Evolutionary conservation across 2,113 vertebrate species (phyloP), one percentile per base, ranked within the genome.

Genomic region (Mustela lutreola): DNA sequence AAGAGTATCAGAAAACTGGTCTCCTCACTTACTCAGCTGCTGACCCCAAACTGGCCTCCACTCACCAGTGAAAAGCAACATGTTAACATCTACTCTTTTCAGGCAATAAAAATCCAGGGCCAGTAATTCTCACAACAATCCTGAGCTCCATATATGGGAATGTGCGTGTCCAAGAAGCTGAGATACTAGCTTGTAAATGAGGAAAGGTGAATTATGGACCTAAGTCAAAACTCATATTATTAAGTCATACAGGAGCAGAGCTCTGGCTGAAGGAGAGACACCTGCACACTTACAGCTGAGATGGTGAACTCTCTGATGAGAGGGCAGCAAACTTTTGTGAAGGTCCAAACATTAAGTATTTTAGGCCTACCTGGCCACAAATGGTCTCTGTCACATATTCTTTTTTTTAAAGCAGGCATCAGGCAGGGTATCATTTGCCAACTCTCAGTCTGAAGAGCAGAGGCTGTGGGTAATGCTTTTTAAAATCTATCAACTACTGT

Each of bases 1-100:
- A 80, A 91, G 33, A 73, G 73, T 14, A 95, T 22, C 78, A 83
- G 48, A 86, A 94, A 94, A 79, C 80, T 1, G 1, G 26, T 83
- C 33, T 87, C 18, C 48, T 83, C 60, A 50, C 70, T 86, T 83
- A 93, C 48, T 36, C 56, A 81, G 56, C 6, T 53, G 1, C 71
- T 94, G 94, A 92, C 79, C 45, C 65, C 78, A 95, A 79, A 89
- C 71, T 73, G 89, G 88, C 7, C 19, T 76, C 62, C 28, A 89
- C 36, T 71, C 80, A 5, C 14, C 42, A 92, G 58, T 16, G 21
- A 85, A 82, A 19, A 53, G 60, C 26, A 28, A 83, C 9, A 58
- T 53, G 82, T 3, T 53, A 92, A 81, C 58, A 93, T 3, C 86
- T 63, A 48, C 53, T 78, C 83, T 45, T 81, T 10, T 53, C 16